Base-by-base conservation (phyloP, 1,140 invertebrate genomes). In the Conus betulinus region DNA sequence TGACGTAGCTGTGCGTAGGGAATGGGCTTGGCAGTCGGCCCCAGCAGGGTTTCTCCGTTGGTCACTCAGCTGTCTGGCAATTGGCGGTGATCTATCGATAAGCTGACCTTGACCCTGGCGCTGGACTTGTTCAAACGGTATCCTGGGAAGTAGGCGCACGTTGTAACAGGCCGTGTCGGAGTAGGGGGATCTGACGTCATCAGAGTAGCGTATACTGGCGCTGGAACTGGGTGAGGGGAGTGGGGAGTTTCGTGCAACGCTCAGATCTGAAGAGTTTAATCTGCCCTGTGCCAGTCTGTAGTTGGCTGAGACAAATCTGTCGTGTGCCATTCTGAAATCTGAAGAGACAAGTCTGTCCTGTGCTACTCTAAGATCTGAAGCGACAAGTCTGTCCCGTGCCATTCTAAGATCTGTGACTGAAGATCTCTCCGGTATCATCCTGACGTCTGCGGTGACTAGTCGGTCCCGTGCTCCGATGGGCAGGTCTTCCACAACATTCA, bases 21-120 rank as follows among this genome's bases (percentile, higher is more conserved):
- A 1, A 93, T 92, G 88, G 93, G 93, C 93, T 93, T 93, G 87
- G 91, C 93, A 53, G 90, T 89, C 82, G 88, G 89, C 85, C 93
- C 92, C 5, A 91, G 92, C 25, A 93, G 81, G 5, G 92, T 91
- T 27, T 92, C 88, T 10, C 89, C 88, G 88, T 86, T 81, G 74
- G 84, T 82, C 85, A 78, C 87, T 15, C n/a, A 11, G 51, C 87
- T 84, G 51, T 57, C 84, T 88, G 67, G 78, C 13, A 71, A 23
- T 4, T 20, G 60, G 10, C 10, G 60, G 17, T 63, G 60, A 20
- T 63, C 17, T 63, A 20, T 63, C 39, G 39, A 39, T 63, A 53
- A 27, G 88, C 81, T 81, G 84, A 79, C 27, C 57, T 78, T 74
- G 84, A 63, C 79, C 17, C 39, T 83, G 71, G 27, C 71, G 81